Evolutionary conservation across 1,140 invertebrate genomes (phyloP).

Genomic region (Nymphalis io): DNA sequence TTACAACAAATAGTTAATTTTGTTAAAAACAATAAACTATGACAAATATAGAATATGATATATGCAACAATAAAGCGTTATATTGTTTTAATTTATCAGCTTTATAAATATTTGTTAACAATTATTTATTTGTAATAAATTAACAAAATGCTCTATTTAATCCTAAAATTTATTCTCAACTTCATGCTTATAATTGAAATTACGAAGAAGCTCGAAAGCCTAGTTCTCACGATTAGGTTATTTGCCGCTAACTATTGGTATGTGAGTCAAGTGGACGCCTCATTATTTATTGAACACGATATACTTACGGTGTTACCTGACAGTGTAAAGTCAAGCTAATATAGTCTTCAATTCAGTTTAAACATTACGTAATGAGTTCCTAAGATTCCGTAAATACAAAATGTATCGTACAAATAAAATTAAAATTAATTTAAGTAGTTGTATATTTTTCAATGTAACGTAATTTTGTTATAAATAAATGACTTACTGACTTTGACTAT

Average conservation of each 20-base stretch:
- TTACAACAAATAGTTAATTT: no score
- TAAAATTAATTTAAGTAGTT: not conserved
- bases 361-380: conserved; percentile 27
- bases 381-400: not conserved
- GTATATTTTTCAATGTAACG: no score
- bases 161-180: conserved; percentile 7
- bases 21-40: no score
- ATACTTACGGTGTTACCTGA: conserved; percentile 35
- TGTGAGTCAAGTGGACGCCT: conserved; percentile 44
- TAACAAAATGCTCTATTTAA: not conserved
- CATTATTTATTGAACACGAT: conserved; percentile 47
- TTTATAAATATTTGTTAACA: no score
- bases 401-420: not conserved
- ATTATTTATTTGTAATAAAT: no score
- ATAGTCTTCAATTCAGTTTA: conserved; percentile 26
- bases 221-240: conserved; percentile 46
- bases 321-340: conserved; percentile 29
- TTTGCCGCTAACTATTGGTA: conserved; percentile 45
- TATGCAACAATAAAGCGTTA: no score
- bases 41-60: no score
- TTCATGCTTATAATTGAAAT: conserved; percentile 28
- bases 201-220: conserved; percentile 35
- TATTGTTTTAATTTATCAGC: no score
- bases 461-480: no score
- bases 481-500: no score